Evolutionary conservation across 2,888 invertebrate genomes (phyloP).

Genomic region (Theretra japonica): DNA sequence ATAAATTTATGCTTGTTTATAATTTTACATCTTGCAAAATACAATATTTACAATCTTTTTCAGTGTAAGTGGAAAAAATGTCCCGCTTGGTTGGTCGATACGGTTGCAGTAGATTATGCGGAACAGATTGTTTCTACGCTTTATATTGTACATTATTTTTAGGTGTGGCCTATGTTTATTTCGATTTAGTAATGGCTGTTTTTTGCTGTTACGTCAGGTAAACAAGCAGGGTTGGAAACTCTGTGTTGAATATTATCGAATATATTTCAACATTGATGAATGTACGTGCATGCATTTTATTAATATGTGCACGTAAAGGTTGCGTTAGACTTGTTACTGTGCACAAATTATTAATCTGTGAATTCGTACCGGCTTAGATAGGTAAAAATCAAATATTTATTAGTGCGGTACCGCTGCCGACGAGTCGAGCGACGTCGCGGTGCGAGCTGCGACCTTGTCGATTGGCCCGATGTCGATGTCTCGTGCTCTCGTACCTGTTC

Average conservation of each 20-base stretch:
- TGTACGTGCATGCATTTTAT: too few species aligned
- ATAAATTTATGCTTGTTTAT: too few species aligned
- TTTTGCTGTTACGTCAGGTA: too few species aligned
- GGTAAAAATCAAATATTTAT: constrained; percentile 9
- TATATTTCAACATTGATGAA: not conserved
- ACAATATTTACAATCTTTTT: not conserved
- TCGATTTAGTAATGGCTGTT: too few species aligned
- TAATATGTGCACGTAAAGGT: too few species aligned
- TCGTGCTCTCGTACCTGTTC: constrained; percentile 32
- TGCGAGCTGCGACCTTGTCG: constrained; percentile 8
- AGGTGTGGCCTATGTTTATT: too few species aligned
- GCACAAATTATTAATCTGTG: not conserved
- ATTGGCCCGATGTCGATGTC: constrained; percentile 19
- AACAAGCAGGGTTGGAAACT: too few species aligned
- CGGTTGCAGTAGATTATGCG: not conserved
- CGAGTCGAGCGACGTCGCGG: not conserved
- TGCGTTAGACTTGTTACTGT: not conserved
- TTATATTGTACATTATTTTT: not conserved
- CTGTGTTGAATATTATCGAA: not conserved
- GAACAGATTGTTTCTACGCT: not conserved
- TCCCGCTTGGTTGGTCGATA: not conserved
- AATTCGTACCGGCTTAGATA: not conserved
- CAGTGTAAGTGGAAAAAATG: not conserved
- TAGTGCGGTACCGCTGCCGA: not conserved
- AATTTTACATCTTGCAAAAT: not conserved